Conservation (phyloP, 2,888 invertebrate species). For the Selenia dentaria region DNA sequence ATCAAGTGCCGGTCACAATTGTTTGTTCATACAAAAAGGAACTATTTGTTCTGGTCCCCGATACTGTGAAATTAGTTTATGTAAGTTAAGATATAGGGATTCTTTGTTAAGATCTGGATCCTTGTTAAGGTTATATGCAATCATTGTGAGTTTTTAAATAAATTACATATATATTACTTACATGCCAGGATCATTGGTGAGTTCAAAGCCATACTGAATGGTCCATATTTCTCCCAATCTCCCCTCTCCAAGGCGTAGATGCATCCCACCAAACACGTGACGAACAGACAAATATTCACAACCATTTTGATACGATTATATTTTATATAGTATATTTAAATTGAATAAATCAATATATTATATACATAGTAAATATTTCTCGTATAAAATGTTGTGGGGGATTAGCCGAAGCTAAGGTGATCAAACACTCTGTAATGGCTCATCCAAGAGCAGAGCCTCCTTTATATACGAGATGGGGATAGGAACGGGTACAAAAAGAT, state of each 20-base stretch:
- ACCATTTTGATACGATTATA: conserved; percentile 20
- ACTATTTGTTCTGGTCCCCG: no score
- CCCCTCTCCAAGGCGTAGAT: conserved; percentile 17
- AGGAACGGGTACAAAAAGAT: background rate
- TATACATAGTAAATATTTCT: conserved; percentile 17
- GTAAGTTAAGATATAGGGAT: no score
- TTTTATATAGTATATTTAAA: conserved; percentile 19
- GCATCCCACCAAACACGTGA: conserved; percentile 13
- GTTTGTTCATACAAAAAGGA: no score
- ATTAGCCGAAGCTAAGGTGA: no score
- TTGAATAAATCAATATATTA: conserved; percentile 20
- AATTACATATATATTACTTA: no score
- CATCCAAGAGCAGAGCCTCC: no score
- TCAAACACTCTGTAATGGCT: no score
- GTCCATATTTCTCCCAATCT: conserved; percentile 30
- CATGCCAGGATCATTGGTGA: conserved; percentile 22
- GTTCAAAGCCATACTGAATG: conserved; percentile 19
- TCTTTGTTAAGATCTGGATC: no score
- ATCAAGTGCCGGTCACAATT: no score
- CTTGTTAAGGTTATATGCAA: no score
- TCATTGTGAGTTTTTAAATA: no score
- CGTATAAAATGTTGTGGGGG: conserved; percentile 14
- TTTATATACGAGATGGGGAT: background rate
- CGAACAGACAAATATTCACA: conserved; percentile 13
- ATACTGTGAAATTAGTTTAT: no score